A percentile compares a stretch with the other conserved stretches of the same genome.
These are phyloP conservation scores for Matsumyia berberina DNA, from an alignment of 2,888 invertebrate species.

Conservation along the genomic window DNA sequence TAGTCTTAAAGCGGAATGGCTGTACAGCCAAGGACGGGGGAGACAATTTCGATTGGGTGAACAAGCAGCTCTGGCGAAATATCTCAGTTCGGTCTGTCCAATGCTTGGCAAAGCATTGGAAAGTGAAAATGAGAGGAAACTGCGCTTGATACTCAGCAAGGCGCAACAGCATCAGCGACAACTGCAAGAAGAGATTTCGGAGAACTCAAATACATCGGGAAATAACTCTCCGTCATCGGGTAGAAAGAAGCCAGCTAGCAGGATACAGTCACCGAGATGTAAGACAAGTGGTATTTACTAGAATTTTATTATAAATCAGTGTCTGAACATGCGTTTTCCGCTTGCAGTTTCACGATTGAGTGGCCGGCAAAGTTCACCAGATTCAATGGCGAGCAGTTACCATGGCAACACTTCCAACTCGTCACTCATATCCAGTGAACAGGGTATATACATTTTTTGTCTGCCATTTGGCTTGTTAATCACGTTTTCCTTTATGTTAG, in stretches of 20 bases:
- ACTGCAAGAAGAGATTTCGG: slow-evolving; percentile 88
- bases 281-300: slow-evolving; percentile 67
- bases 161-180: slow-evolving; percentile 96
- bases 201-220: slow-evolving; percentile 82
- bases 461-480: slow-evolving; percentile 13
- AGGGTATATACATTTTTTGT: slow-evolving; percentile 77
- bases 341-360: slow-evolving; percentile 83
- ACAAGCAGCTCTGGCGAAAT: slow-evolving; percentile 91
- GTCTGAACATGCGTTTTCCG: background rate
- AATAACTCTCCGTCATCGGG: slow-evolving; percentile 84
- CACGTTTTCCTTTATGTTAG: slow-evolving; percentile 67
- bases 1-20: slow-evolving; percentile 96
- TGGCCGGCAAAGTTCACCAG: slow-evolving; percentile 87
- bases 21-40: slow-evolving; percentile 97
- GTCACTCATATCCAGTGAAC: slow-evolving; percentile 80
- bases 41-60: slow-evolving; percentile 94
- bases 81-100: slow-evolving; percentile 93
- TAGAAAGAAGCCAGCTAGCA: slow-evolving; percentile 83
- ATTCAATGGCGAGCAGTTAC: slow-evolving; percentile 90
- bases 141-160: slow-evolving; percentile 93
- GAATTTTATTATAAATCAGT: background rate
- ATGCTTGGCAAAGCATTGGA: slow-evolving; percentile 92
- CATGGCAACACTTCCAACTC: slow-evolving; percentile 85
- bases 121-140: slow-evolving; percentile 94
- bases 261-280: slow-evolving; percentile 84